Evolutionary conservation across 2,113 vertebrate genomes (phyloP).

Genomic region (Trichechus manatus): DNA sequence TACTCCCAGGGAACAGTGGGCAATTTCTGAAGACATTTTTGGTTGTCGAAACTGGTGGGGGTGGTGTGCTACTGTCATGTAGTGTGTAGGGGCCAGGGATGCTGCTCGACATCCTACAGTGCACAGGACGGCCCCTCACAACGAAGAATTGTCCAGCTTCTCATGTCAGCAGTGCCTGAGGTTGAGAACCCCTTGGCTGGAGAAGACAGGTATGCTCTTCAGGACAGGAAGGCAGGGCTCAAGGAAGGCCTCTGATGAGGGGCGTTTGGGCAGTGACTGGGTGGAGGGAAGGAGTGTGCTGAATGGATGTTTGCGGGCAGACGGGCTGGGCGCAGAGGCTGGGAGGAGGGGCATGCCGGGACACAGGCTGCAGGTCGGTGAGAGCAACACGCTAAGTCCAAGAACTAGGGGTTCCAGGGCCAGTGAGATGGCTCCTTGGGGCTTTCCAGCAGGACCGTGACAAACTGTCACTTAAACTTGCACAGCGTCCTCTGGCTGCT

Average conservation of each 20-base stretch:
- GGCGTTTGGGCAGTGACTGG: neutral
- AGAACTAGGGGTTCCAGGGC: neutral
- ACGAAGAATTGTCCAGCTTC: accelerated
- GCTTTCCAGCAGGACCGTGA: neutral
- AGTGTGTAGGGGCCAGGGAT: neutral
- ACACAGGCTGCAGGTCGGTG: neutral
- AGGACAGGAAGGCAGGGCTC: too few species aligned
- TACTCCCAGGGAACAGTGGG: neutral
- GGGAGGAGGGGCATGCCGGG: neutral
- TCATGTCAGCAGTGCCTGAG: neutral
- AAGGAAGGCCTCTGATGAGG: neutral
- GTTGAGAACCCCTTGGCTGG: neutral
- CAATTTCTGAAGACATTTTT: neutral
- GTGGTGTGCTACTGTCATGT: neutral
- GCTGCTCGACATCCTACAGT: neutral
- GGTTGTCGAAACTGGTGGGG: neutral
- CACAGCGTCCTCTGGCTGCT: neutral
- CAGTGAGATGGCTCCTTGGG: neutral
- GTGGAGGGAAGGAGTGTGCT: neutral
- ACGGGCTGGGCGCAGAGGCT: neutral
- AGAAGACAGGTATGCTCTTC: neutral
- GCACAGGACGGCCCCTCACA: neutral
- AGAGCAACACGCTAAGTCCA: neutral
- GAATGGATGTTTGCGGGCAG: neutral
- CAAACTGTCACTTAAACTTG: neutral